Base-by-base conservation (phyloP, 2,888 invertebrate genomes). In the Pachliopta kotzebuea region DNA sequence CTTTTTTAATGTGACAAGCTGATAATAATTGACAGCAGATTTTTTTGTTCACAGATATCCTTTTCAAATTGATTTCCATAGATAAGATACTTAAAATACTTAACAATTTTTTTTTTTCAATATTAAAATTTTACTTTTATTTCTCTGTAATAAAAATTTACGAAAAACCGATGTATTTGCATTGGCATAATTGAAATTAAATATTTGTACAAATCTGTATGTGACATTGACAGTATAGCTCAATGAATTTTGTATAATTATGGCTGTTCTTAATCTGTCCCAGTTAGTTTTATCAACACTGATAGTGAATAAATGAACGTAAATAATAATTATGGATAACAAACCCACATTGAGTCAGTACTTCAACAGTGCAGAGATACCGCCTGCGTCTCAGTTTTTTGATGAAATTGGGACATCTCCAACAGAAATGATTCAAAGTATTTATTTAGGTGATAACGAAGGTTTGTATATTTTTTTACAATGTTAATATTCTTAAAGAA, bases 261-360 rank as follows among this genome's bases (percentile, higher is more conserved):
- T 14, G 37, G 4, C 11, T 9, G 11, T 31, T 37, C 14, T 17
- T 14, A 37, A 11, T 37, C 37, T 37, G 37, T 37, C 37, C 11
- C 11, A 37, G 14, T 37, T 17, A 50, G 11, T 57, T 37, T 61
- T 60, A 64, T 64, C 60, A 64, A 55, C 50, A 26, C 42, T 61
- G 58, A 57, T 50, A 26, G 29, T 31, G 55, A 23, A 23, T 29
- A 53, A 29, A 53, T 54, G 31, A 58, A 58, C 63, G 60, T 66
- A 68, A 68, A 69, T 56, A 63, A 63, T 57, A 70, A 62, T 61
- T 59, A 90, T 90, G 90, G 90, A 92, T 77, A 88, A 86, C 73
- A 88, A 90, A 73, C 93, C 93, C 65, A 89, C 90, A 63, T 81
- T 93, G 70, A 93, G 93, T 78, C 92, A 93, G 78, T 93, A 93